phyloP scores from a whole-genome alignment of 1,140 invertebrate species.

The Papilio polytes region DNA sequence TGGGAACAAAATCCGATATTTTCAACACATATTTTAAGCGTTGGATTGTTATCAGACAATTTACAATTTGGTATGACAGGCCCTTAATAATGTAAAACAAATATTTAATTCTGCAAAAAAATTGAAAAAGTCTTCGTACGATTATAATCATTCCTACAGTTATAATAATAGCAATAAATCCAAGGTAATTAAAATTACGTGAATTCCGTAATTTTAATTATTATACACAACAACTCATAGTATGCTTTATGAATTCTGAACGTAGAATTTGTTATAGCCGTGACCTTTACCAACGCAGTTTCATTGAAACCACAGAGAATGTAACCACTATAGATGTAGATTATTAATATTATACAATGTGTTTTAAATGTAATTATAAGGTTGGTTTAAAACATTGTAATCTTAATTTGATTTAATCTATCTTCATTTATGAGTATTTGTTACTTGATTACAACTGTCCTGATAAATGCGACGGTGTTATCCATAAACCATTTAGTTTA shows the following conservation, averaged over 20 bases:
- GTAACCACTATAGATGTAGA: neutral
- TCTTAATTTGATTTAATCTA: neutral
- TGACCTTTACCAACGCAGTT: constrained; percentile 6
- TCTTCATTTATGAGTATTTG: too few species aligned
- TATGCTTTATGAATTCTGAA: neutral
- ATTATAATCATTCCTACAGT: neutral
- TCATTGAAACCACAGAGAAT: constrained; percentile 16
- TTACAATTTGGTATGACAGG: too few species aligned
- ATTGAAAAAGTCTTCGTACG: neutral
- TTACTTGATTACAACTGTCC: too few species aligned
- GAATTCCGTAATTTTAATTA: constrained; percentile 7
- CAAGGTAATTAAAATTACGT: neutral
- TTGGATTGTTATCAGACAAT: too few species aligned
- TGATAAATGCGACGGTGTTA: too few species aligned
- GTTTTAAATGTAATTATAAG: neutral
- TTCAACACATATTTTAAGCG: too few species aligned
- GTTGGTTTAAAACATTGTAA: neutral
- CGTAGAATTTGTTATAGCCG: constrained; percentile 2
- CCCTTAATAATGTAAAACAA: neutral
- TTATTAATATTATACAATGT: constrained; percentile 9
- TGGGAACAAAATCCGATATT: too few species aligned
- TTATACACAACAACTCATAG: neutral
- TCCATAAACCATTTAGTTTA: too few species aligned
- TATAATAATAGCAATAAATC: neutral
- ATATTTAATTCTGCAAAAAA: neutral